A percentile compares a stretch with the other conserved stretches of the same genome.
These are phyloP conservation scores for Synergus gifuensis DNA, from an alignment of 2,888 invertebrate genomes.

Conservation along the genomic window DNA sequence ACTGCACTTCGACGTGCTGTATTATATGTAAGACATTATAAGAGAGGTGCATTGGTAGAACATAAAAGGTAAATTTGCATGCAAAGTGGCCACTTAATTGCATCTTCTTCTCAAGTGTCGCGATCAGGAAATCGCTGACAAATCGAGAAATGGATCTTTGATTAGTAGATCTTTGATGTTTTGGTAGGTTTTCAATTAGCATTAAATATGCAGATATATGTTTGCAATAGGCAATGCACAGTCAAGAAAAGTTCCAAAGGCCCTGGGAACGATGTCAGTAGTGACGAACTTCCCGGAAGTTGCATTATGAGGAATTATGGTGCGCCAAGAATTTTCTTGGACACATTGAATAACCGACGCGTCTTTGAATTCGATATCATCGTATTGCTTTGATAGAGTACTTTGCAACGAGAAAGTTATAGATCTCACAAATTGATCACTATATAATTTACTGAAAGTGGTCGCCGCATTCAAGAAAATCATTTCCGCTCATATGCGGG, in stretches of 20 bases:
- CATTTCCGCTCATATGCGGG: slow-evolving; percentile 13
- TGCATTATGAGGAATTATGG: background rate
- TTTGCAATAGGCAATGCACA: background rate
- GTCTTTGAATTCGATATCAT: slow-evolving; percentile 19
- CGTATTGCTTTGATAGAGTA: background rate
- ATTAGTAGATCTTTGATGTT: background rate
- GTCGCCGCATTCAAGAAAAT: slow-evolving; percentile 24
- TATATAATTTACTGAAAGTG: slow-evolving; percentile 37
- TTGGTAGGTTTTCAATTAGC: slow-evolving; percentile 7
- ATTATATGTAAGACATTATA: slow-evolving; percentile 14
- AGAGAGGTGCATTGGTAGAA: slow-evolving; percentile 26
- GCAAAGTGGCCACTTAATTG: slow-evolving; percentile 11
- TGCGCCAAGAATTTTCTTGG: slow-evolving; percentile 10
- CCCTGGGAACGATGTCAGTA: background rate
- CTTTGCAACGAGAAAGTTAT: slow-evolving; percentile 32
- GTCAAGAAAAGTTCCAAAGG: background rate
- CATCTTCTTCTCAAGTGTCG: background rate
- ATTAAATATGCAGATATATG: background rate
- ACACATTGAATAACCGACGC: background rate
- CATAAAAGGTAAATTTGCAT: slow-evolving; percentile 32
- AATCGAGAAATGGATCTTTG: slow-evolving; percentile 8
- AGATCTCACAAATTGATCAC: slow-evolving; percentile 25
- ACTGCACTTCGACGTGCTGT: slow-evolving; percentile 54
- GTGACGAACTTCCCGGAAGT: slow-evolving; percentile 1
- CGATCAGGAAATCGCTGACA: slow-evolving; percentile 37